These are phyloP conservation scores for Mormyrus proboscirostris DNA, from an alignment of 2,797 vertebrate genomes.

Conservation along the genomic window DNA sequence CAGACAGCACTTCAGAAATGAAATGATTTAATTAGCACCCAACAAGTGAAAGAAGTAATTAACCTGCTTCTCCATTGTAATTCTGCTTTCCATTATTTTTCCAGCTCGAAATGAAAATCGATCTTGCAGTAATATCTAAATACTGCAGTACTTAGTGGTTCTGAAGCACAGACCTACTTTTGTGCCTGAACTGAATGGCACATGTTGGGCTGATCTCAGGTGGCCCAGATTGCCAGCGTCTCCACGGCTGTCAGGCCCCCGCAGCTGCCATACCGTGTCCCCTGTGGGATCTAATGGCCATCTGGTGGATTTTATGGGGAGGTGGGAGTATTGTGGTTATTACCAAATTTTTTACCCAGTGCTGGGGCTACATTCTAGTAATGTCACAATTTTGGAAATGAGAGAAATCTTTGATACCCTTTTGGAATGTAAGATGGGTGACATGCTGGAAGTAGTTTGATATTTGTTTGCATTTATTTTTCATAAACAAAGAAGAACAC, in stretches of 20 bases:
- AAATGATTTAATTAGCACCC: not conserved
- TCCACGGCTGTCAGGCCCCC: not conserved
- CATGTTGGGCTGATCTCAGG: not conserved
- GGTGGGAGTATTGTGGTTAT: not conserved
- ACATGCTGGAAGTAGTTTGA: not conserved
- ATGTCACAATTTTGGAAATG: not conserved
- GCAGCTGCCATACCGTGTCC: conserved; percentile 9
- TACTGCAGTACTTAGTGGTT: not conserved
- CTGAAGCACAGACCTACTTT: not conserved
- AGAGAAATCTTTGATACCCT: not conserved
- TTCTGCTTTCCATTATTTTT: not conserved
- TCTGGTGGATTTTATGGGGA: not conserved
- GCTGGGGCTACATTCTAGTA: not conserved
- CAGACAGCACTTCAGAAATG: not conserved
- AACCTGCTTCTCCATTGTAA: not conserved
- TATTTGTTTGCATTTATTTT: conserved; percentile 61
- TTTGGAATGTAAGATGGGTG: not conserved
- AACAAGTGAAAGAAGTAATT: not conserved
- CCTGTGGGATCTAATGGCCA: conserved; percentile 11
- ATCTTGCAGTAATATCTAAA: not conserved
- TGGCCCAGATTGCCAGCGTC: not conserved
- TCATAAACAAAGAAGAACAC: conserved; percentile 58
- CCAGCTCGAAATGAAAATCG: not conserved
- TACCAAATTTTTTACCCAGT: not conserved
- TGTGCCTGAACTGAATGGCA: not conserved